These are phyloP conservation scores for Scelioninae gen. 2 DNA, from an alignment of 2,888 invertebrate genomes.

Conservation along the genomic window DNA sequence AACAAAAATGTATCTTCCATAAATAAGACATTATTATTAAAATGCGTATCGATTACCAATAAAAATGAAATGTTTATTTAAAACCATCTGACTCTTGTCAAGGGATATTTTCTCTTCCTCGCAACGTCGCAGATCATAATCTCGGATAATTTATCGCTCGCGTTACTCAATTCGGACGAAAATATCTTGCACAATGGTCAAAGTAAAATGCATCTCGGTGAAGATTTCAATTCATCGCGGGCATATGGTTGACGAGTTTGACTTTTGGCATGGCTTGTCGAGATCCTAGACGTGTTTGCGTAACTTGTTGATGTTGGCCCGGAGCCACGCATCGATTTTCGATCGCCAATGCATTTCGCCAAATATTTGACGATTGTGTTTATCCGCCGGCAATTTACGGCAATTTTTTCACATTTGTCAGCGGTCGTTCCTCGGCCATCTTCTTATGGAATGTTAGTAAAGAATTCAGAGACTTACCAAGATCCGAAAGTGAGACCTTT, in stretches of 20 bases:
- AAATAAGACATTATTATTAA: no score
- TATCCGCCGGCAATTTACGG: constrained; percentile 22
- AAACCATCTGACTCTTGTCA: no score
- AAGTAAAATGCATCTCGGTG: neutral
- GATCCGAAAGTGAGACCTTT: constrained; percentile 86
- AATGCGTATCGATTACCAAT: no score
- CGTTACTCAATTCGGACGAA: neutral
- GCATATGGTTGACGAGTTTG: constrained; percentile 30
- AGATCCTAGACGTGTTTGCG: constrained; percentile 50
- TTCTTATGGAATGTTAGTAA: neutral
- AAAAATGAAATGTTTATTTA: no score
- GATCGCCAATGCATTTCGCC: constrained; percentile 28
- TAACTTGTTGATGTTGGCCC: constrained; percentile 56
- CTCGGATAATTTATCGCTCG: no score
- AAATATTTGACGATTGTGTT: constrained; percentile 36
- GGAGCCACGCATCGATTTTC: constrained; percentile 50
- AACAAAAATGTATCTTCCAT: no score
- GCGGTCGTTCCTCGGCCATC: constrained; percentile 16
- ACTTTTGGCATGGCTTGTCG: constrained; percentile 31
- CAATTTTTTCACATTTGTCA: constrained; percentile 30
- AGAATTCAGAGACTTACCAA: constrained; percentile 79
- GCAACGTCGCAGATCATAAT: no score
- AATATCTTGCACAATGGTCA: neutral
- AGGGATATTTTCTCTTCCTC: no score
- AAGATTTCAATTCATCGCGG: constrained; percentile 2